Base-by-base conservation (phyloP, 2,888 invertebrate genomes). In the Drosophila borealis region DNA sequence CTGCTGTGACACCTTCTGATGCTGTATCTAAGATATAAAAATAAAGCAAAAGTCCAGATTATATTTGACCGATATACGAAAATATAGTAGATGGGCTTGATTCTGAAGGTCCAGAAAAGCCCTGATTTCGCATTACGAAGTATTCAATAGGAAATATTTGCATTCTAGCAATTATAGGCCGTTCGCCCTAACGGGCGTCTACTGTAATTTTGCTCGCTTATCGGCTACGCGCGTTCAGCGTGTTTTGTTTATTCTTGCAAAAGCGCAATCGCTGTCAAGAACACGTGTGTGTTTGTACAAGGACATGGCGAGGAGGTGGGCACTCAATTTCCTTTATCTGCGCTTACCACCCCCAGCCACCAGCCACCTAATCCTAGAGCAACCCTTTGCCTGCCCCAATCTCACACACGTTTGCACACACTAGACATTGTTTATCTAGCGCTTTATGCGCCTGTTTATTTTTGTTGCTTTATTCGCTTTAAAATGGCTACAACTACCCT, bases 241-340 rank as follows among this genome's bases (percentile, higher is more conserved):
- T 21, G 55, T 68, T 61, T 29, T 65, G 62, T 75, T 74, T 62
- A 63, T 83, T 81, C 74, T 64, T 70, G 77, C 69, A 80, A 81
- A 81, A 86, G 81, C 86, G 81, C 82, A 88, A 81, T 85, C 82
- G 86, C 85, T 83, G 84, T 85, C 85, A 80, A 80, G 80, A 82
- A 80, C 86, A 89, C 89, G 88, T 86, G 88, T 78, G 88, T 89
- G 80, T 87, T 86, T 86, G 88, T 78, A 78, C 78, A 89, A 86
- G 86, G 86, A 89, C 87, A 72, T 77, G 67, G 71, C 73, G 70
- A 63, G 14, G n/a, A n/a, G 48, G 13, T 10, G 42, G 14, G 13
- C 8, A 8, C 10, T 21, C 63, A 73, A 63, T 87, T 87, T 79
- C 69, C 89, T 81, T 72, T 80, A 80, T 78, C 88, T 81, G 54